These are phyloP conservation scores for Pseudomugil gertrudae DNA, from an alignment of 2,797 vertebrate genomes.

Conservation along the genomic window DNA sequence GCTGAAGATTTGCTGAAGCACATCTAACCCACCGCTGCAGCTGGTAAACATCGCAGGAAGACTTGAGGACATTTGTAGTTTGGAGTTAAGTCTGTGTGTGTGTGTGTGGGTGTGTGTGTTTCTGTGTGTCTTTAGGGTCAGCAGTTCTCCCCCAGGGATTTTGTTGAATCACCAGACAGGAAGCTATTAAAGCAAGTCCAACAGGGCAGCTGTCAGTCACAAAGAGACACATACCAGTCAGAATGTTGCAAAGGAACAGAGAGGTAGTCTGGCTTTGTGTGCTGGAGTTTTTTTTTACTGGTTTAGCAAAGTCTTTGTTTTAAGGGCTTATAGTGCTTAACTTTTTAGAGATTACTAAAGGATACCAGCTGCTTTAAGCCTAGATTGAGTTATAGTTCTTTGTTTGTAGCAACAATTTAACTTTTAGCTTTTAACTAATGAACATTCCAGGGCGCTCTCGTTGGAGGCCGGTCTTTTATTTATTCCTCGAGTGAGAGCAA, in stretches of 20 bases:
- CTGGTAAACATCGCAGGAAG: conserved; percentile 51
- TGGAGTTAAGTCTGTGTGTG: conserved; percentile 48
- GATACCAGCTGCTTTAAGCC: no score
- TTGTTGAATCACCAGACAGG: conserved; percentile 68
- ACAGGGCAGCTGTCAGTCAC: conserved; percentile 72
- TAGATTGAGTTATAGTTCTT: no score
- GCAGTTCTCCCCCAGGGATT: conserved; percentile 41
- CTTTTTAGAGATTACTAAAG: conserved; percentile 1
- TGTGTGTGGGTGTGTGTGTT: not conserved
- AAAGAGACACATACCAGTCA: no score
- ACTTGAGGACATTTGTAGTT: conserved; percentile 58
- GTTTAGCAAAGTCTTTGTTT: conserved; percentile 6
- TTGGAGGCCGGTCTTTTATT: no score
- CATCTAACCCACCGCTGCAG: conserved; percentile 40
- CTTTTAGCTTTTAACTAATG: no score
- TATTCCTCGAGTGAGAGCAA: no score
- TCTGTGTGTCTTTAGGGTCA: conserved; percentile 9
- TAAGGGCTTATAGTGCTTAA: conserved; percentile 9
- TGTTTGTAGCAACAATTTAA: no score
- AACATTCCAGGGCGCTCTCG: no score
- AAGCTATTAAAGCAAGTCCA: conserved; percentile 69
- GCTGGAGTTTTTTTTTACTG: not conserved
- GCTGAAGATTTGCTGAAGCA: conserved; percentile 13
- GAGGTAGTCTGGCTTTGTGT: conserved; percentile 12
- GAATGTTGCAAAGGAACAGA: conserved; percentile 43